These are phyloP conservation scores for Platycercus adscitus DNA, from an alignment of 2,113 vertebrate genomes.

Conservation along the genomic window DNA sequence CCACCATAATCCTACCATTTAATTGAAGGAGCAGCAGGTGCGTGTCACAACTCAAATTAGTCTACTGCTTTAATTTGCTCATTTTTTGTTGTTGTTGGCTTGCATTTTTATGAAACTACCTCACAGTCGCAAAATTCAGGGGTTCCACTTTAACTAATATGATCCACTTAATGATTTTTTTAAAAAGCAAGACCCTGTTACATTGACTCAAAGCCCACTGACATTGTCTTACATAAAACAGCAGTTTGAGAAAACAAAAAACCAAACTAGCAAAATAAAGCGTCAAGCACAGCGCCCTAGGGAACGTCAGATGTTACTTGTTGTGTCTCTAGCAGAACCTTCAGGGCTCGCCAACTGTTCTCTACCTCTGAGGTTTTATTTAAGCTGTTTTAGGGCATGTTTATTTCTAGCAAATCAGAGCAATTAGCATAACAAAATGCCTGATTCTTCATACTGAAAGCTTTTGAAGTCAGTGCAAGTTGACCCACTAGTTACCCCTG, in stretches of 20 bases:
- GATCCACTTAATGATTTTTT: background rate
- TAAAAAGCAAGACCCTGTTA: background rate
- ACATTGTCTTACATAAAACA: background rate
- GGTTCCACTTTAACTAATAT: background rate
- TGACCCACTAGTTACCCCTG: slow-evolving; percentile 20
- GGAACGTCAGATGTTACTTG: slow-evolving; percentile 31
- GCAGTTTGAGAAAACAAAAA: background rate
- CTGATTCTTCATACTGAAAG: background rate
- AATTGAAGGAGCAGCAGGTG: background rate
- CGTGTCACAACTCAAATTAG: background rate
- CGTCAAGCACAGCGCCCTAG: background rate
- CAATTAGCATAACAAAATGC: slow-evolving; percentile 39
- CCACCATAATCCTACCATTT: background rate
- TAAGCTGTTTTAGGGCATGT: slow-evolving; percentile 21
- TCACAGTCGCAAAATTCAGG: background rate
- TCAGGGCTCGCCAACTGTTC: slow-evolving; percentile 36
- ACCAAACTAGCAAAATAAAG: slow-evolving; percentile 20
- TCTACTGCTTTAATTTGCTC: background rate
- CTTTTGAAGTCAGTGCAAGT: slow-evolving; percentile 27
- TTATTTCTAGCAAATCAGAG: slow-evolving; percentile 58
- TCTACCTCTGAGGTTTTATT: slow-evolving; percentile 48
- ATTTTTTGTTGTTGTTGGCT: background rate
- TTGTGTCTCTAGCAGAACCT: slow-evolving; percentile 34
- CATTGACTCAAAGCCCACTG: background rate
- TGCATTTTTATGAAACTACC: background rate